phyloP scores from a whole-genome alignment of 2,113 vertebrate species.

The Lagopus leucura region DNA sequence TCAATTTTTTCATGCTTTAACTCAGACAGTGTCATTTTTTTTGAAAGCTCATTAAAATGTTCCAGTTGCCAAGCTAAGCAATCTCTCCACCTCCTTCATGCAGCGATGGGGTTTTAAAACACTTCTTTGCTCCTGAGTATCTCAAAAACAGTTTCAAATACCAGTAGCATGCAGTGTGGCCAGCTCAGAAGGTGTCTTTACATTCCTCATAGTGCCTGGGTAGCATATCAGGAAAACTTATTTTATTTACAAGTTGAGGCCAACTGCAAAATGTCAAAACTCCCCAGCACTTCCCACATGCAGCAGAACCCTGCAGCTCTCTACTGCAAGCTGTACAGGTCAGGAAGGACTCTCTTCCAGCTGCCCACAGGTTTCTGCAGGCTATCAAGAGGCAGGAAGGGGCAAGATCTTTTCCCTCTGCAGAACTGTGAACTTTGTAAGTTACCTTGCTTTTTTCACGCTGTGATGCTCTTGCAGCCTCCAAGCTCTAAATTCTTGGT shows the following conservation, averaged over 20 bases:
- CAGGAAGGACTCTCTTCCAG: neutral
- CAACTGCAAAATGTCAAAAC: neutral
- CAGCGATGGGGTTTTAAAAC: neutral
- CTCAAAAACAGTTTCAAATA: neutral
- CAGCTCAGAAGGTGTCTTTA: neutral
- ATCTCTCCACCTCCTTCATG: neutral
- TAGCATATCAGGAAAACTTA: neutral
- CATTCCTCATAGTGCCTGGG: neutral
- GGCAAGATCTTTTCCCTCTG: neutral
- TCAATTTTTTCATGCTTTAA: constrained; percentile 10
- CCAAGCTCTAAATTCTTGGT: neutral
- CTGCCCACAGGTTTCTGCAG: neutral
- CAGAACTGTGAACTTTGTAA: neutral
- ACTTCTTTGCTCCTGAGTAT: neutral
- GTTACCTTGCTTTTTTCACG: neutral
- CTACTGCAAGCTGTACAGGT: neutral
- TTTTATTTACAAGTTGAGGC: neutral
- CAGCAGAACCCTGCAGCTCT: neutral
- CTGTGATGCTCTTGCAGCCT: neutral
- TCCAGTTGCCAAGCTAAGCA: neutral
- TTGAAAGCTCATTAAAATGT: neutral
- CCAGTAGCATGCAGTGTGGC: neutral
- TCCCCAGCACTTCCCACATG: neutral
- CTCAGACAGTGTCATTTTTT: neutral
- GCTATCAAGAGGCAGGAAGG: neutral